Evolutionary conservation across 2,888 invertebrate genomes (phyloP).

Genomic region (Diaprepes abbreviatus): DNA sequence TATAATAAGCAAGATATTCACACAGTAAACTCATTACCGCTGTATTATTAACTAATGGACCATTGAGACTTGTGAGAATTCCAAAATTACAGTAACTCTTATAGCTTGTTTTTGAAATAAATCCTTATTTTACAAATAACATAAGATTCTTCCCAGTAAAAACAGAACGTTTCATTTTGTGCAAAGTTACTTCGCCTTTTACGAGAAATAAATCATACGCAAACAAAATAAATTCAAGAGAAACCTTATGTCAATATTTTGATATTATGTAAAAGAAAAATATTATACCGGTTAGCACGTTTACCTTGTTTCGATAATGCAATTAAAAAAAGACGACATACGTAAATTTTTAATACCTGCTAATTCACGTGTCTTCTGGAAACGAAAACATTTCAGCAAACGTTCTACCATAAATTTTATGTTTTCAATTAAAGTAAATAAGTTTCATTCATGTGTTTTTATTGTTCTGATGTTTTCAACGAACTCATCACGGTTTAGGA

Average conservation of each 20-base stretch:
- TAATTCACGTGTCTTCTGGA: neutral
- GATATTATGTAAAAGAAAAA: neutral
- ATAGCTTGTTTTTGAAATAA: too few relatives aligned
- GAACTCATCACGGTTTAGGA: conserved; percentile 40
- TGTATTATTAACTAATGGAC: too few relatives aligned
- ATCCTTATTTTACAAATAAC: too few relatives aligned
- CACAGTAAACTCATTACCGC: too few relatives aligned
- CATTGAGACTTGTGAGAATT: too few relatives aligned
- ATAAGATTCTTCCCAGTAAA: too few relatives aligned
- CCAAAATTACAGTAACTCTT: too few relatives aligned
- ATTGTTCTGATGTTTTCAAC: conserved; percentile 42
- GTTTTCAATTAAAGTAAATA: neutral
- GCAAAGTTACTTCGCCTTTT: neutral
- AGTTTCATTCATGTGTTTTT: conserved; percentile 32
- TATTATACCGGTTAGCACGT: too few relatives aligned
- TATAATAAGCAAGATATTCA: too few relatives aligned
- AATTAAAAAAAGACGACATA: too few relatives aligned
- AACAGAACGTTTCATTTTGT: neutral
- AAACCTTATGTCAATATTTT: conserved; percentile 8
- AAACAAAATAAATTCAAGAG: neutral
- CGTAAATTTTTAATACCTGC: too few relatives aligned
- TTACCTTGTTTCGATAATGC: too few relatives aligned
- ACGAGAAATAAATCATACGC: neutral
- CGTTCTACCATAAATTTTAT: neutral
- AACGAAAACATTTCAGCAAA: neutral